Evolutionary conservation across 2,888 invertebrate species (phyloP), one percentile per base, ranked within the genome.

Genomic region (Spisula subtruncata): DNA sequence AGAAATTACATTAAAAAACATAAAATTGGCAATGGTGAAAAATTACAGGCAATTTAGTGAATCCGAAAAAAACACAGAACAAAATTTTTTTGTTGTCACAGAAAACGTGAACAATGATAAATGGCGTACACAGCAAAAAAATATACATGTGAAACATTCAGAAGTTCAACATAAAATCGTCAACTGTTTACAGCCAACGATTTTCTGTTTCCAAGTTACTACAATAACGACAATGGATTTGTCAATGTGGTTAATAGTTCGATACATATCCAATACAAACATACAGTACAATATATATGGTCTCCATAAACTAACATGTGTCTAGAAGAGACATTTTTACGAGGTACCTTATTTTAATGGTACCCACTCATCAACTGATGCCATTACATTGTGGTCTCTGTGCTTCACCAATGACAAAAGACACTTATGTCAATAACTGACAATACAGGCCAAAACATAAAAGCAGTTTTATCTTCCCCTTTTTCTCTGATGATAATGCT

Each of bases 401-500:
- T 35, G 75, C 12, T 32, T 32, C 16, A 71, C 2, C 71, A 79
- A 86, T 89, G 89, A 89, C 89, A 89, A 41, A 89, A 89, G 86
- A 89, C 89, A 89, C 86, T 83, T 60, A 54, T 46, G 82, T 81
- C 86, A 89, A 87, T 83, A 89, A 60, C 66, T 35, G 89, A 89
- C 81, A 89, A 35, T 46, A 83, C 14, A 81, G 41, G 8, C 16
- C 29, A 16, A n/a, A 81, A 87, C 75, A 75, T 75, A 75, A 75
- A 75, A 75, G 83, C 48, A 83, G 25, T 60, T 83, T 82, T 82
- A 71, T 85, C 81, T 75, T 66, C 10, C 29, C n/a, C 60, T 29
- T 83, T 41, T 81, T 81, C 66, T 80, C 71, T 80, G 60, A 56
- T 46, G 48, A 82, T 81, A 89, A 75, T 85, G 41, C 71, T 80